Evolutionary conservation across 2,888 invertebrate species (phyloP).

Genomic region (Chloromyia formosa): DNA sequence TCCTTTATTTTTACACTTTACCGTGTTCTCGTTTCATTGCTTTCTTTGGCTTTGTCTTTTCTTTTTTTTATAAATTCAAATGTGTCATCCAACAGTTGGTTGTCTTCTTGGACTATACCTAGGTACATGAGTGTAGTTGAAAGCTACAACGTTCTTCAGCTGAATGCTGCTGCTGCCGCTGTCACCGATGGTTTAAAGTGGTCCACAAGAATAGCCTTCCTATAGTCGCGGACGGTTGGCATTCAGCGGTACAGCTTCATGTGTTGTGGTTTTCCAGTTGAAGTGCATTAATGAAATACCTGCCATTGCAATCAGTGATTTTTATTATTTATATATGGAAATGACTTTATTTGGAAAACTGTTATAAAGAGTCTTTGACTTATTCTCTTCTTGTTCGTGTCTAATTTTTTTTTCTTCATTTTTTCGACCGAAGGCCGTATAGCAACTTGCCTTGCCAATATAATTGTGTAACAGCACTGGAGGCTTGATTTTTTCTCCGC

Average conservation of each 20-base stretch:
- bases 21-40: not conserved
- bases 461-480: constrained; percentile 31
- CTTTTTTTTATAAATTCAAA: not conserved
- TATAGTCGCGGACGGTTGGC: not conserved
- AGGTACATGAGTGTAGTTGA: no score
- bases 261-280: not conserved
- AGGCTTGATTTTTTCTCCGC: not conserved
- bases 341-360: constrained; percentile 41
- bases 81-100: not conserved
- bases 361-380: constrained; percentile 21
- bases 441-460: constrained; percentile 5
- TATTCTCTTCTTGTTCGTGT: constrained; percentile 6
- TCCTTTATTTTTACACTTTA: constrained; percentile 1
- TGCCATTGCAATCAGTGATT: constrained; percentile 27
- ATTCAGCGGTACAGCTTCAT: not conserved
- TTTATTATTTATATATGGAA: constrained; percentile 41
- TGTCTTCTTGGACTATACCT: not conserved
- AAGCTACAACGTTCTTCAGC: no score
- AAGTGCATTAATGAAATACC: constrained; percentile 35
- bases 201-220: constrained; percentile 10
- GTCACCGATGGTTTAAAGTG: constrained; percentile 14
- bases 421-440: constrained; percentile 15
- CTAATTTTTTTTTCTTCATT: no score
- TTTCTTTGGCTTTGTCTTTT: not conserved
- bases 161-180: not conserved